phyloP scores from a whole-genome alignment of 2,797 vertebrate species.

The Myotis vivesi region DNA sequence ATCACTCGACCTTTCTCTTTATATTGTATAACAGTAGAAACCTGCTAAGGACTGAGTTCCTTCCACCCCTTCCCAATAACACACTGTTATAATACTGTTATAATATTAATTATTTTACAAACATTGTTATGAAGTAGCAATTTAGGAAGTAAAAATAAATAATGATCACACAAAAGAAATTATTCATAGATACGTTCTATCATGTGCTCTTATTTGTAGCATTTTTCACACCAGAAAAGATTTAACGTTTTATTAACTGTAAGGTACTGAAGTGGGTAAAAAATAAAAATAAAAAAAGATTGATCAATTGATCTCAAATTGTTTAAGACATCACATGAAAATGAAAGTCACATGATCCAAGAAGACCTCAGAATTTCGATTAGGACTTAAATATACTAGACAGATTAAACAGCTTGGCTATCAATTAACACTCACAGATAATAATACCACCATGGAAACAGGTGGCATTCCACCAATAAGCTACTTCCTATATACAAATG shows the following conservation, averaged over 20 bases:
- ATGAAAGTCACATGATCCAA: constrained; percentile 31
- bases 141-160: constrained; percentile 2
- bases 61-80: not conserved
- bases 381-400: not conserved
- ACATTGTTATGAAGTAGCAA: too few species aligned
- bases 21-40: not conserved
- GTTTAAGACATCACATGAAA: constrained; percentile 46
- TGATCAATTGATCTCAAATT: not conserved
- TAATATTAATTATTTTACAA: too few species aligned
- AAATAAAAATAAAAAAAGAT: not conserved
- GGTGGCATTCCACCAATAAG: constrained; percentile 12
- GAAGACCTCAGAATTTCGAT: constrained; percentile 12
- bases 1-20: constrained; percentile 16
- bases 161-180: constrained; percentile 27
- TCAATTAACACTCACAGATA: constrained; percentile 19
- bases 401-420: not conserved
- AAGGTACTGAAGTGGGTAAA: not conserved
- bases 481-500: not conserved
- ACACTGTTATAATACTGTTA: not conserved
- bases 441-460: not conserved
- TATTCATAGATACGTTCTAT: not conserved
- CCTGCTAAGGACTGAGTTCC: constrained; percentile 10
- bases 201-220: not conserved
- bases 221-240: constrained; percentile 1
- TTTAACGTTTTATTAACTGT: constrained; percentile 28